A percentile compares a stretch with the other conserved stretches of the same genome.
phyloP scores from a whole-genome alignment of 2,888 invertebrate genomes.

The Pachliopta kotzebuea region DNA sequence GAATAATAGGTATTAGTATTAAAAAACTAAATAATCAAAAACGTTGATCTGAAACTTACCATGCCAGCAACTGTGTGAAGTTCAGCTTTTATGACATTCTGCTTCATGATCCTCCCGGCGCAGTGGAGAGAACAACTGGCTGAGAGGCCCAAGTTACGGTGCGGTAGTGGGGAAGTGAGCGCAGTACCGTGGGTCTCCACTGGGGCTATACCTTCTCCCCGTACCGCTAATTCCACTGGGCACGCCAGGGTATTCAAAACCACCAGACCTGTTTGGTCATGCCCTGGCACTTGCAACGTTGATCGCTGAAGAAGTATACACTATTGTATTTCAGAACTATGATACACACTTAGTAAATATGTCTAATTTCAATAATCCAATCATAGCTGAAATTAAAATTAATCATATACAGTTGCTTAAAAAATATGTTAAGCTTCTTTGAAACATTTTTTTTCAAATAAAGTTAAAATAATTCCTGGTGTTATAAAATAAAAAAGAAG shows the following conservation, averaged over 20 bases:
- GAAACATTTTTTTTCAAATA: no score
- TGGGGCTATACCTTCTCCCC: constrained; percentile 52
- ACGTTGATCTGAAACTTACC: constrained; percentile 40
- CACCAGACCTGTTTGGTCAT: constrained; percentile 75
- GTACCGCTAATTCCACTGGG: constrained; percentile 61
- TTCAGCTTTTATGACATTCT: constrained; percentile 41
- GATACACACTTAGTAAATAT: no score
- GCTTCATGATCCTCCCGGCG: constrained; percentile 60
- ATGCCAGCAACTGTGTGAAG: constrained; percentile 56
- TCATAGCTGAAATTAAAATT: no score
- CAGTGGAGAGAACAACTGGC: constrained; percentile 52
- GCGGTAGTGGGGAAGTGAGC: constrained; percentile 62
- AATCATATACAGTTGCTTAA: no score
- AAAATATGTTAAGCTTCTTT: no score
- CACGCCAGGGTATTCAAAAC: constrained; percentile 84
- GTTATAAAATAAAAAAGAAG: constrained; percentile 1
- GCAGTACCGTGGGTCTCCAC: constrained; percentile 64
- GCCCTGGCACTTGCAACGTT: constrained; percentile 63
- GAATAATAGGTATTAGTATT: no score
- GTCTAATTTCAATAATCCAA: no score
- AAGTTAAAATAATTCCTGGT: no score
- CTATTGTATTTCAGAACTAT: background rate
- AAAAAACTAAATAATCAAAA: no score
- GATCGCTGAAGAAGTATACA: constrained; percentile 51
- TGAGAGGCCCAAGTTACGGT: constrained; percentile 42